phyloP scores from a whole-genome alignment of 2,888 invertebrate genomes.

The Abscondita cerata region DNA sequence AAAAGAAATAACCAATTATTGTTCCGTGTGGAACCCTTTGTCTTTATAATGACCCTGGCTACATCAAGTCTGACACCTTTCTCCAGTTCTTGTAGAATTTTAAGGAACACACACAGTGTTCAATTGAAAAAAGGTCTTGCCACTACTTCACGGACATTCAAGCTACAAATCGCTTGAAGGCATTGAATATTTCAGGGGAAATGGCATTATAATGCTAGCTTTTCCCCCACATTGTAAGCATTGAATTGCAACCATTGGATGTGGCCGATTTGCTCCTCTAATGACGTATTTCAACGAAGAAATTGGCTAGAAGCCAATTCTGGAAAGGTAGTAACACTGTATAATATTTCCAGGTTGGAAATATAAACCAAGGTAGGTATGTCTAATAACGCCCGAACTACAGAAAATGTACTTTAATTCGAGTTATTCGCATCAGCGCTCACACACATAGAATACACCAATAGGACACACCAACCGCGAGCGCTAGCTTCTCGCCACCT shows the following conservation, averaged over 20 bases:
- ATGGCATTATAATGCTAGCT: not conserved
- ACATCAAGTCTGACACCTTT: not conserved
- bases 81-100: not conserved
- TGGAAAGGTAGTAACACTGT: not conserved
- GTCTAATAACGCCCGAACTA: no score
- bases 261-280: not conserved
- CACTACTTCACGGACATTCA: conserved; percentile 1
- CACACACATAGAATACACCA: no score
- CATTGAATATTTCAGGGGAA: not conserved
- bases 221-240: conserved; percentile 3
- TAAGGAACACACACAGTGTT: not conserved
- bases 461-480: no score
- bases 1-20: not conserved
- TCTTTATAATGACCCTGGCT: not conserved
- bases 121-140: not conserved
- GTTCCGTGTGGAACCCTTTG: not conserved
- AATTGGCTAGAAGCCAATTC: not conserved
- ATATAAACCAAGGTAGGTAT: no score
- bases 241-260: not conserved
- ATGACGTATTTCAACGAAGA: conserved; percentile 3
- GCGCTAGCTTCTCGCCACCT: no score
- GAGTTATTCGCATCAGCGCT: no score
- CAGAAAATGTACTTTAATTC: no score
- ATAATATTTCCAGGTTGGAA: no score
- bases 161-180: not conserved